These are phyloP conservation scores for Proteles cristata DNA, from an alignment of 2,113 vertebrate species.

Conservation along the genomic window DNA sequence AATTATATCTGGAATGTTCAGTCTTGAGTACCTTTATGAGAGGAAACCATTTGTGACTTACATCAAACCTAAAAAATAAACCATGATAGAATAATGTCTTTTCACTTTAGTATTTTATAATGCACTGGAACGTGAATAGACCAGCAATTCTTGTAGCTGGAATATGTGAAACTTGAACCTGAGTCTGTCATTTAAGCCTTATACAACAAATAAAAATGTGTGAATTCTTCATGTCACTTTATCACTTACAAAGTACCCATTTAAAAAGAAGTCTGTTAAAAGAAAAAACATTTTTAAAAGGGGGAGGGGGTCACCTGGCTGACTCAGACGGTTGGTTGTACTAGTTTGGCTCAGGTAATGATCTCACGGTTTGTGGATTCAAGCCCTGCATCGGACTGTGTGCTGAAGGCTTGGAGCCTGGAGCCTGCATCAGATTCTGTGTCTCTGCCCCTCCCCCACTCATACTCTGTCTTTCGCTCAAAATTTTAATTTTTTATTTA, in stretches of 20 bases:
- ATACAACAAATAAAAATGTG: slow-evolving; percentile 46
- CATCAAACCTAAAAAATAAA: not conserved
- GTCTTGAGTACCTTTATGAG: not conserved
- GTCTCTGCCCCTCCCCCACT: too few relatives aligned
- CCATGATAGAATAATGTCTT: not conserved
- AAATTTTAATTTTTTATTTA: too few relatives aligned
- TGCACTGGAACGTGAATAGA: slow-evolving; percentile 15
- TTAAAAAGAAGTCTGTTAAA: not conserved
- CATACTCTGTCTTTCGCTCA: too few relatives aligned
- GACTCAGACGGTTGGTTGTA: too few relatives aligned
- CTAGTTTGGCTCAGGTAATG: too few relatives aligned
- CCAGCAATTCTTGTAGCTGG: not conserved
- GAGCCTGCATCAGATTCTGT: too few relatives aligned
- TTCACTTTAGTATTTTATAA: not conserved
- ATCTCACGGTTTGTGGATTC: too few relatives aligned
- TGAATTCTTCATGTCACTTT: not conserved
- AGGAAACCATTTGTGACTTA: not conserved
- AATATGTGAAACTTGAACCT: not conserved
- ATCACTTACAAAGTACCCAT: not conserved
- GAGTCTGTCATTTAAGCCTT: not conserved
- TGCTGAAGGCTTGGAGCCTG: too few relatives aligned
- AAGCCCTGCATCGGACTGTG: too few relatives aligned
- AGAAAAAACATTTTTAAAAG: not conserved
- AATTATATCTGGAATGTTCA: not conserved
- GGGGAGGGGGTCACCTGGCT: too few relatives aligned